Conservation (phyloP, 2,113 vertebrate genomes). For the Petroica traversi region DNA sequence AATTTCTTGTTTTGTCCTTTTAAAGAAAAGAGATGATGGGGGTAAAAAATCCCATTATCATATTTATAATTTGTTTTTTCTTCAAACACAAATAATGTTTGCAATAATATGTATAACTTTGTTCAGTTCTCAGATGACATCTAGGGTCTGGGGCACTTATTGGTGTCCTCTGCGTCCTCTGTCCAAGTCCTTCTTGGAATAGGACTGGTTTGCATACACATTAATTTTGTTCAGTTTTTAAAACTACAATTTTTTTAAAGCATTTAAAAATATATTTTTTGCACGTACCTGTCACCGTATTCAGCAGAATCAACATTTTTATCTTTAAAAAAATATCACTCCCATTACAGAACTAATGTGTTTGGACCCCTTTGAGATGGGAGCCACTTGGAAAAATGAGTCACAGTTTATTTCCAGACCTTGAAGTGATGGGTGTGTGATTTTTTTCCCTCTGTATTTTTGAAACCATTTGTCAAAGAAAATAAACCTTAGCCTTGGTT, state of each 20-base stretch:
- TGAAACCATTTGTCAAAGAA: not conserved
- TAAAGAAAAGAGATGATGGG: not conserved
- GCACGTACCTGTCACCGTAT: not conserved
- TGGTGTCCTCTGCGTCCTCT: not conserved
- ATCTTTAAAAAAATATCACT: not conserved
- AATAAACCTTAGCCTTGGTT: not conserved
- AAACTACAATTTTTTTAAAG: not conserved
- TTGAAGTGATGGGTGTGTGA: not conserved
- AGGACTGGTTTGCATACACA: not conserved
- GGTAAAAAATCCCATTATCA: fast-evolving
- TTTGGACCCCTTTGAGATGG: not conserved
- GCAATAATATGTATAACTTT: not conserved
- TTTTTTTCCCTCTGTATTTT: not conserved
- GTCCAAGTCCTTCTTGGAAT: not conserved
- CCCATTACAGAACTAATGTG: not conserved
- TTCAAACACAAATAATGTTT: not conserved
- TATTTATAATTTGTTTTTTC: not conserved
- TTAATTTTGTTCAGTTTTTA: not conserved
- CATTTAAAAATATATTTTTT: not conserved
- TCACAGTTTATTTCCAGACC: not conserved
- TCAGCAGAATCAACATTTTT: not conserved
- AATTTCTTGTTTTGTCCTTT: not conserved
- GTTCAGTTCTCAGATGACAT: not conserved
- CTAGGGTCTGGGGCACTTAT: not conserved
- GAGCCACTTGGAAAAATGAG: not conserved